Percentiles rank a stretch among this genome's conserved stretches.
Evolutionary conservation across 1,140 invertebrate species (phyloP).

Genomic region (Drosophila sucinea): DNA sequence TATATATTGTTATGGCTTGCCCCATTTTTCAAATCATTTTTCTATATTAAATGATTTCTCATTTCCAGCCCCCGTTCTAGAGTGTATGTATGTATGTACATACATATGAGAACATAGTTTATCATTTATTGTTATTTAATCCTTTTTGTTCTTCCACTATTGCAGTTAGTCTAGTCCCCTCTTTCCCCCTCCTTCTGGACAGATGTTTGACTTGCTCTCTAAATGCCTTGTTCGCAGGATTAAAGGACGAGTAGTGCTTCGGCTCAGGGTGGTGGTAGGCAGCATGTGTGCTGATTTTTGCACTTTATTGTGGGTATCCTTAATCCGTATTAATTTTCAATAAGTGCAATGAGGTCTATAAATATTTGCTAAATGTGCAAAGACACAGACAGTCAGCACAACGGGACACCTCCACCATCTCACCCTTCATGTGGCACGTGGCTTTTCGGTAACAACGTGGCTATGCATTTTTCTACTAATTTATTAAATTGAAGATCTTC

Average conservation of each 20-base stretch:
- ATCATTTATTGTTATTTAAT: constrained; percentile 69
- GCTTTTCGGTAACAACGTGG: constrained; percentile 38
- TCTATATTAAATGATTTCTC: constrained; percentile 50
- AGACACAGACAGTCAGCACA: constrained; percentile 40
- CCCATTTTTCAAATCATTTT: constrained; percentile 64
- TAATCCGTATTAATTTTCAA: constrained; percentile 80
- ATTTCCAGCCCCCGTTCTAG: background rate
- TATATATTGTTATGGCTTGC: constrained; percentile 58
- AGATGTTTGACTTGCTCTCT: constrained; percentile 63
- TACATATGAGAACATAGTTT: constrained; percentile 18
- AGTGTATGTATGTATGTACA: background rate
- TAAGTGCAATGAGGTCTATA: constrained; percentile 71
- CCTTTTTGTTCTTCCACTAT: constrained; percentile 45
- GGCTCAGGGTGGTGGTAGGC: constrained; percentile 18
- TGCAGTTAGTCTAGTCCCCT: background rate
- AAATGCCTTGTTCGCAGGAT: constrained; percentile 74
- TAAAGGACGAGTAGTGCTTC: constrained; percentile 36
- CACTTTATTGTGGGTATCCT: constrained; percentile 59
- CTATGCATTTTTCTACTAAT: constrained; percentile 16
- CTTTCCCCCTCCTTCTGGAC: constrained; percentile 10
- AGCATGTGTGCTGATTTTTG: constrained; percentile 75
- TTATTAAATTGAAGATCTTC: background rate
- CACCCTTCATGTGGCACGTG: constrained; percentile 40
- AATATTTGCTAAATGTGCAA: constrained; percentile 70
- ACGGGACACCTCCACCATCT: background rate